phyloP scores from a whole-genome alignment of 2,888 invertebrate genomes.

The Actias luna region DNA sequence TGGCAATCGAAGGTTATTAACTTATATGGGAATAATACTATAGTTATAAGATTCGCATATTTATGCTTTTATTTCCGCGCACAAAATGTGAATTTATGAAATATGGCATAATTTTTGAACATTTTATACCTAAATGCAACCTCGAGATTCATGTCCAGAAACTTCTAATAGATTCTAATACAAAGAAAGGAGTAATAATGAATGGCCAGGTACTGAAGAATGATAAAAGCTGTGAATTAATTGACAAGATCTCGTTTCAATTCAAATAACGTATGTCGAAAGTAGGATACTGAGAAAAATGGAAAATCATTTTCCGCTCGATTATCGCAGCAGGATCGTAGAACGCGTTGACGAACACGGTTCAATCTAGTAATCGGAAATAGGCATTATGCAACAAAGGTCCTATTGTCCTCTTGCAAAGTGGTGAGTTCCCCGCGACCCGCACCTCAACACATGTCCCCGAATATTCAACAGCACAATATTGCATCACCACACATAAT shows the following conservation, averaged over 20 bases:
- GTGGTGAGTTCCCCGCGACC: slow-evolving; percentile 34
- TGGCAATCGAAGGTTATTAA: too few relatives aligned
- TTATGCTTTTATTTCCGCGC: too few relatives aligned
- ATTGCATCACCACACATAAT: slow-evolving; percentile 27
- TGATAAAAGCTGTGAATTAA: not conserved
- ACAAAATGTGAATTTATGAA: too few relatives aligned
- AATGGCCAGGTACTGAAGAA: not conserved
- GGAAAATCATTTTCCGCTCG: slow-evolving; percentile 27
- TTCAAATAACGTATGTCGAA: not conserved
- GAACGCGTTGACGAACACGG: slow-evolving; percentile 68
- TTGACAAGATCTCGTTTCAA: not conserved
- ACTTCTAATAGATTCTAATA: not conserved
- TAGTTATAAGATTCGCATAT: too few relatives aligned
- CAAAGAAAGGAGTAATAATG: not conserved
- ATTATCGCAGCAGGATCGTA: slow-evolving; percentile 60
- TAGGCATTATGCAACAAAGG: slow-evolving; percentile 79
- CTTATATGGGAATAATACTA: too few relatives aligned
- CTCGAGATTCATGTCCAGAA: too few relatives aligned
- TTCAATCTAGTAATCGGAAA: slow-evolving; percentile 82
- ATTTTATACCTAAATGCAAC: too few relatives aligned
- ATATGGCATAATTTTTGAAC: too few relatives aligned
- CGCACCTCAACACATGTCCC: slow-evolving; percentile 34
- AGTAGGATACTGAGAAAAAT: slow-evolving; percentile 4
- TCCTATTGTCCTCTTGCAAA: slow-evolving; percentile 59
- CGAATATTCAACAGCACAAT: slow-evolving; percentile 53